Conservation (phyloP, 2,113 vertebrate species). For the Porphyrio hochstetteri region DNA sequence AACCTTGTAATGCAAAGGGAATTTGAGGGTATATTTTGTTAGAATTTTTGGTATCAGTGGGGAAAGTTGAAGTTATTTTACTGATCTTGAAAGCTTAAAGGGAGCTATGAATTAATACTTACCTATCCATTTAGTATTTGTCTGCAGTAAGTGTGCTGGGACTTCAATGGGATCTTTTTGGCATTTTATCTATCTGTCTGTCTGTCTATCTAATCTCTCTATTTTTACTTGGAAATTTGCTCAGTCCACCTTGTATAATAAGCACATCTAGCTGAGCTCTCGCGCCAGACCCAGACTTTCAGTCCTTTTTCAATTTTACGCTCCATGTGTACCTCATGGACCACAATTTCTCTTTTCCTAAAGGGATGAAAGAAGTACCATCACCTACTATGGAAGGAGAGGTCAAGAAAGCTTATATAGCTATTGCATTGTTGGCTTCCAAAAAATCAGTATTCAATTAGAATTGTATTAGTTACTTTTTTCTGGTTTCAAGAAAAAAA, state of each 20-base stretch:
- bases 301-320: neutral
- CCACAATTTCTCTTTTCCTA: neutral
- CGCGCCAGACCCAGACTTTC: neutral
- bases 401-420: neutral
- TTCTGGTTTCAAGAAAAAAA: neutral
- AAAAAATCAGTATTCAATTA: neutral
- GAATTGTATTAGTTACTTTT: neutral
- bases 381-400: neutral
- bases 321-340: neutral
- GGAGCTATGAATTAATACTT: neutral
- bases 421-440: neutral
- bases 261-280: neutral
- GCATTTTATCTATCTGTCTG: neutral
- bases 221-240: neutral
- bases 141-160: neutral
- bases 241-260: neutral
- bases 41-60: neutral
- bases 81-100: neutral
- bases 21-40: neutral
- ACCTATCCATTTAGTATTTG: neutral
- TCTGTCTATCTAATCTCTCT: too few species aligned
- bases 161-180: neutral
- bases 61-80: neutral
- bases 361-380: neutral
- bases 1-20: neutral